phyloP scores from a whole-genome alignment of 2,113 vertebrate genomes.

The Syngnathus floridae region DNA sequence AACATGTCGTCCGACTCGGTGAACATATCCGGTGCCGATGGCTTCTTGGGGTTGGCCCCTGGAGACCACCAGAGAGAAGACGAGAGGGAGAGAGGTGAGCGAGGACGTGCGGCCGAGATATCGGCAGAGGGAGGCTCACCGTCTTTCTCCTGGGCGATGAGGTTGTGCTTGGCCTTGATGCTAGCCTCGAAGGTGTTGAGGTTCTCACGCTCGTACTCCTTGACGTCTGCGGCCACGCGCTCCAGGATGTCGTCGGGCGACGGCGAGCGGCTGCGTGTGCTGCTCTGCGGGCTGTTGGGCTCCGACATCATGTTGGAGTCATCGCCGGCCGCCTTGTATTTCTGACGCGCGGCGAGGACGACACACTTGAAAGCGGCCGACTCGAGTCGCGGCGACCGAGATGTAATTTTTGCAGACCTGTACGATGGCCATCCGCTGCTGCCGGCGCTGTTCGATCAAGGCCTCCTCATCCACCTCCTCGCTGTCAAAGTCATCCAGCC shows the following conservation, averaged over 20 bases:
- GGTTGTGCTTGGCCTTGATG: slow-evolving; percentile 95
- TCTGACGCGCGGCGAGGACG: slow-evolving; percentile 63
- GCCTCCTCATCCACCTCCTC: slow-evolving; percentile 96
- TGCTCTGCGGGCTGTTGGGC: slow-evolving; percentile 95
- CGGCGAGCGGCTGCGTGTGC: slow-evolving; percentile 86
- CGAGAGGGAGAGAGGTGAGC: slow-evolving; percentile 7
- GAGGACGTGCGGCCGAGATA: background rate
- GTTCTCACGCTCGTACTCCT: slow-evolving; percentile 94
- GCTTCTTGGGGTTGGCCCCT: slow-evolving; percentile 90
- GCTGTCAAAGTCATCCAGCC: slow-evolving; percentile 90
- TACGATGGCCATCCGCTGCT: slow-evolving; percentile 89
- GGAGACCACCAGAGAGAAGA: slow-evolving; percentile 12
- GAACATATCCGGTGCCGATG: slow-evolving; percentile 96
- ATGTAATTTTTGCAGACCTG: slow-evolving; percentile 69
- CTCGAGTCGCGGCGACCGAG: background rate
- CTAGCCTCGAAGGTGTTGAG: slow-evolving; percentile 92
- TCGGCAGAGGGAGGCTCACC: slow-evolving; percentile 63
- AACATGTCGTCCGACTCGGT: slow-evolving; percentile 99
- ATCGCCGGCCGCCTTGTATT: slow-evolving; percentile 87
- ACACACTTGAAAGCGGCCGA: background rate
- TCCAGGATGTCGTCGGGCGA: slow-evolving; percentile 94
- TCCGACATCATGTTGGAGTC: slow-evolving; percentile 89
- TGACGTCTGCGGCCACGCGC: slow-evolving; percentile 91
- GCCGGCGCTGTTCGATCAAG: slow-evolving; percentile 87
- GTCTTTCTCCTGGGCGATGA: slow-evolving; percentile 92